Conservation (phyloP, 2,888 invertebrate genomes). For the Invenusta paracnida region DNA sequence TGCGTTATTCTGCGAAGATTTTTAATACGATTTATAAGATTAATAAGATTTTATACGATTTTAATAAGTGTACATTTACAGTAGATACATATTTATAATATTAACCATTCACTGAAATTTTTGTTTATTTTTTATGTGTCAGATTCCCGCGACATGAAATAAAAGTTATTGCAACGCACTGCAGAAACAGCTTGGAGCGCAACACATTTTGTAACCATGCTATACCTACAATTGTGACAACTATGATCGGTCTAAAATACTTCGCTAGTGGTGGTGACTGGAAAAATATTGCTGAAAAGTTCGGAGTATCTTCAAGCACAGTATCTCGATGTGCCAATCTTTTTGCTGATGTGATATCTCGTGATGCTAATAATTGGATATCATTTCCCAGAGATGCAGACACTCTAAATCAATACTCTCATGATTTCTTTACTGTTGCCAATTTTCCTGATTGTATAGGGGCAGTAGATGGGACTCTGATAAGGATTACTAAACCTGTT, state of each 20-base stretch:
- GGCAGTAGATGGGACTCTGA: constrained; percentile 13
- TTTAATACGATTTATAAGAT: neutral
- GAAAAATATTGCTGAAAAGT: neutral
- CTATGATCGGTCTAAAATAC: neutral
- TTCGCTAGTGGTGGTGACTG: neutral
- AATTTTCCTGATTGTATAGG: neutral
- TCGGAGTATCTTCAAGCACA: neutral
- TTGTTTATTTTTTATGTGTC: neutral
- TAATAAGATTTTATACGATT: neutral
- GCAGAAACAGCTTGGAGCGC: neutral
- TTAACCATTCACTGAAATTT: neutral
- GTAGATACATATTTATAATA: neutral
- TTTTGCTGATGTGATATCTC: neutral
- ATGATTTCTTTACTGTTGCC: constrained; percentile 1
- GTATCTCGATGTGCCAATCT: neutral
- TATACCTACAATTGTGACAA: neutral
- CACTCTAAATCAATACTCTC: neutral
- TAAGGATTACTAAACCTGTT: neutral
- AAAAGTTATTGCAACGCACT: neutral
- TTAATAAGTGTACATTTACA: neutral
- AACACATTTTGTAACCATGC: neutral
- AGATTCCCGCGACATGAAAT: neutral
- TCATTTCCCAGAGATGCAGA: neutral
- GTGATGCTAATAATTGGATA: neutral
- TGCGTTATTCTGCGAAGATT: neutral